Conservation (phyloP, 2,113 vertebrate species). For the Hirundichthys speculiger region DNA sequence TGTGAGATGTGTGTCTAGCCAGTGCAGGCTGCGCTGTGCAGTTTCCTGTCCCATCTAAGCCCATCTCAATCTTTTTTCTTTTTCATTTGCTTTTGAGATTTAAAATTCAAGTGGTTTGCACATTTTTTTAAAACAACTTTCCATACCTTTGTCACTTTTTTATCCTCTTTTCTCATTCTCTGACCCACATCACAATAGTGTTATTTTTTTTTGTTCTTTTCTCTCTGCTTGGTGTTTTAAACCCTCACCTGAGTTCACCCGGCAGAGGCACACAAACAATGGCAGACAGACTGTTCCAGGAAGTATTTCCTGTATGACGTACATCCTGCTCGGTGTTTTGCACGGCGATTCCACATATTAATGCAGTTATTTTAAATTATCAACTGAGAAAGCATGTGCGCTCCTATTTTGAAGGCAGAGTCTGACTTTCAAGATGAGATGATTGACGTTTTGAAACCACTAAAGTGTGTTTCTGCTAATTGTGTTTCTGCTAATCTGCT, state of each 20-base stretch:
- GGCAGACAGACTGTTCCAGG: conserved; percentile 51
- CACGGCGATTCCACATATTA: conserved; percentile 9
- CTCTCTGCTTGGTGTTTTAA: background rate
- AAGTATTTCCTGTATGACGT: conserved; percentile 65
- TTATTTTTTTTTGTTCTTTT: background rate
- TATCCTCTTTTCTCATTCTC: background rate
- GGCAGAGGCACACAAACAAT: background rate
- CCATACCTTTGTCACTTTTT: background rate
- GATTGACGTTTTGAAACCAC: background rate
- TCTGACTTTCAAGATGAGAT: background rate
- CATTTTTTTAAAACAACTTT: background rate
- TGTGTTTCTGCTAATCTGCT: no score
- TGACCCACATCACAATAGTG: background rate
- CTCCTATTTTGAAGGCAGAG: background rate
- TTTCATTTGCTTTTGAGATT: no score
- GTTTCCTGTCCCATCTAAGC: conserved; percentile 25
- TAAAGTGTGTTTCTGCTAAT: no score
- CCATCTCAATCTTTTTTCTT: background rate
- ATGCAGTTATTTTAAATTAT: background rate
- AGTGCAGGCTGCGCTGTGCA: background rate
- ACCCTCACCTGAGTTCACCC: conserved; percentile 12
- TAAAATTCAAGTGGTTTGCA: no score
- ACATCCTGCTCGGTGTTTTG: conserved; percentile 47
- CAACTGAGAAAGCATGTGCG: background rate
- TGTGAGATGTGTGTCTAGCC: conserved; percentile 11